phyloP scores from a whole-genome alignment of 2,888 invertebrate species.

The Drosophila percnosoma region DNA sequence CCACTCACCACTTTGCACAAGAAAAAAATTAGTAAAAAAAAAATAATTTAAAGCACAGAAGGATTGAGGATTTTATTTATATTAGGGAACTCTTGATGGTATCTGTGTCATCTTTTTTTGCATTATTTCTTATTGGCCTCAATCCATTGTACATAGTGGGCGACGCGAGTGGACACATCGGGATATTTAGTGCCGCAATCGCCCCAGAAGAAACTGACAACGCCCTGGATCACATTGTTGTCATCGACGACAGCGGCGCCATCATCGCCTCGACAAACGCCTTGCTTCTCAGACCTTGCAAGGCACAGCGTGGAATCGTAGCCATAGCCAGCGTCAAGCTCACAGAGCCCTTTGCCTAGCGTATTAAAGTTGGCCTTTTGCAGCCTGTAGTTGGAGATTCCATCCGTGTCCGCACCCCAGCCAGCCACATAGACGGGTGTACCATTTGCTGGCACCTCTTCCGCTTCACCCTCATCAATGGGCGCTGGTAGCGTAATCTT shows the following conservation, averaged over 20 bases:
- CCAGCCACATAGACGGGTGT: constrained; percentile 74
- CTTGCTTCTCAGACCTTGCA: constrained; percentile 65
- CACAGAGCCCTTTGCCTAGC: constrained; percentile 62
- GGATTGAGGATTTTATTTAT: background rate
- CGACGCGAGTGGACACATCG: constrained; percentile 75
- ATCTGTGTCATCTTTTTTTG: background rate
- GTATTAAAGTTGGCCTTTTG: constrained; percentile 74
- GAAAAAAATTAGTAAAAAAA: constrained; percentile 62
- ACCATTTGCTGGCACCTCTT: constrained; percentile 54
- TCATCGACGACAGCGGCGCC: constrained; percentile 79
- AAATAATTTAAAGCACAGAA: background rate
- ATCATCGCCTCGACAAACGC: constrained; percentile 82
- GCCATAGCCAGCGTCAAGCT: constrained; percentile 73
- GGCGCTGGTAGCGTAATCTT: constrained; percentile 59
- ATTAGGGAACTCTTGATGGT: background rate
- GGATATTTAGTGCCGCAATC: constrained; percentile 80
- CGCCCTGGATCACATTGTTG: constrained; percentile 64
- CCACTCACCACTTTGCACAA: constrained; percentile 44
- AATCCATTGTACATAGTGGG: constrained; percentile 78
- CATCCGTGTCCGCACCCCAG: constrained; percentile 77
- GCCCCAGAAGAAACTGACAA: constrained; percentile 77
- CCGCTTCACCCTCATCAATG: constrained; percentile 13
- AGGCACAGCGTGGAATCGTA: constrained; percentile 77
- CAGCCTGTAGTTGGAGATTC: constrained; percentile 66
- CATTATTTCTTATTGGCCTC: constrained; percentile 34